These are phyloP conservation scores for Cephus cinctus DNA, from an alignment of 1,140 invertebrate species.

Conservation along the genomic window DNA sequence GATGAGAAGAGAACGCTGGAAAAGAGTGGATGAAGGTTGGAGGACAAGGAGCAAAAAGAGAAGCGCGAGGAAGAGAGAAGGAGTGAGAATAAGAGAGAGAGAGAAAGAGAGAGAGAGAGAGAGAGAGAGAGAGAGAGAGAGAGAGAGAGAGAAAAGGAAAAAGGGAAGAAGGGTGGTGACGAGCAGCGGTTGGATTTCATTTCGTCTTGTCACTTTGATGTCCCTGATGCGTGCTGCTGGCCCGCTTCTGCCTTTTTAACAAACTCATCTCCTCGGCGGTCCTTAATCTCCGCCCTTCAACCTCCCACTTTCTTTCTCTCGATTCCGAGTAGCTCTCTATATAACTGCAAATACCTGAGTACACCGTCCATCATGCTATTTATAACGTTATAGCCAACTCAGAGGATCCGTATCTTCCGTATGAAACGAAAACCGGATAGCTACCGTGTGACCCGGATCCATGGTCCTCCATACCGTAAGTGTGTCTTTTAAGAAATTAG, in stretches of 20 bases:
- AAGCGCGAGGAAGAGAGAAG: constrained; percentile 8
- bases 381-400: no score
- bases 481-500: no score
- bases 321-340: no score
- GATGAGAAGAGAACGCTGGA: no score
- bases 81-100: constrained; percentile 12
- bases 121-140: constrained; percentile 15
- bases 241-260: constrained; percentile 56
- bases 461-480: no score
- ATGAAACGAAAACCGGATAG: no score
- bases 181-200: constrained; percentile 54
- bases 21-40: constrained; percentile 22
- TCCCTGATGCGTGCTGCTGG: constrained; percentile 54
- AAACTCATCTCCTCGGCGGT: constrained; percentile 54
- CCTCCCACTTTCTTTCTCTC: constrained; percentile 33
- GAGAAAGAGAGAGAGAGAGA: constrained; percentile 21
- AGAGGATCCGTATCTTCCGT: no score
- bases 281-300: constrained; percentile 55
- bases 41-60: background rate
- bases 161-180: constrained; percentile 16
- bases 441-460: no score
- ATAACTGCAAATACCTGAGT: no score
- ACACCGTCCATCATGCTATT: no score
- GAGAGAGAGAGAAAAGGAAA: background rate
- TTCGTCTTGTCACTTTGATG: constrained; percentile 57